Base-by-base conservation (phyloP, 2,797 vertebrate species). In the Chromis chromis region DNA sequence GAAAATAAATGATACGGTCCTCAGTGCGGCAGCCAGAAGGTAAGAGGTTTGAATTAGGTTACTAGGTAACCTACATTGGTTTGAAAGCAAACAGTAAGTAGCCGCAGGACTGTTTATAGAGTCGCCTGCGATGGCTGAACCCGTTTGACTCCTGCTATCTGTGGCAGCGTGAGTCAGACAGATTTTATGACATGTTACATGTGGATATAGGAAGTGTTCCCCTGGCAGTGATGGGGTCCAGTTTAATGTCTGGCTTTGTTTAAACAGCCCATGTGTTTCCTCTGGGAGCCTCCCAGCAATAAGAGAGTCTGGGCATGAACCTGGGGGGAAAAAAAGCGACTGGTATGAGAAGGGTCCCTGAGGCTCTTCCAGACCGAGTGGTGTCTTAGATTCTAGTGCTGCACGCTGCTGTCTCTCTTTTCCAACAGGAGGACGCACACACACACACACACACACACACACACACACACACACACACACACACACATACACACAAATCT, bases 281-380 rank as follows among this genome's bases (percentile, higher is more conserved):
- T 94, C 88, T 94, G 92, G 92, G 92, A 93, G 90, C 87, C 88
- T 92, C 92, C 83, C 88, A 88, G 89, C 89, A 91, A 88, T 91
- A 91, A 91, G 88, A 85, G 87, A 92, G 88, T 92, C 91, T 93
- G 92, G 93, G 93, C 89, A 93, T 86, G 87, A 92, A 92, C 91
- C 89, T 88, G 89, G 74, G 78, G 56, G 44, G 69, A 49, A 62
- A 84, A 71, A 86, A 79, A 65, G 25, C 74, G 89, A 75, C 84
- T 87, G 87, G 80, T 90, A 91, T 91, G 88, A 88, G 85, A 90
- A 91, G 83, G 94, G 95, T 95, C 94, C 94, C 93, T 82, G 88
- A 95, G 94, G 95, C 93, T 95, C 94, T 91, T 95, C 91, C 92
- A 94, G 94, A 92, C 83, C 93, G 67, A 94, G 88, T 94, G 94